These are phyloP conservation scores for Baryphthengus martii DNA, from an alignment of 2,113 vertebrate species.

Conservation along the genomic window DNA sequence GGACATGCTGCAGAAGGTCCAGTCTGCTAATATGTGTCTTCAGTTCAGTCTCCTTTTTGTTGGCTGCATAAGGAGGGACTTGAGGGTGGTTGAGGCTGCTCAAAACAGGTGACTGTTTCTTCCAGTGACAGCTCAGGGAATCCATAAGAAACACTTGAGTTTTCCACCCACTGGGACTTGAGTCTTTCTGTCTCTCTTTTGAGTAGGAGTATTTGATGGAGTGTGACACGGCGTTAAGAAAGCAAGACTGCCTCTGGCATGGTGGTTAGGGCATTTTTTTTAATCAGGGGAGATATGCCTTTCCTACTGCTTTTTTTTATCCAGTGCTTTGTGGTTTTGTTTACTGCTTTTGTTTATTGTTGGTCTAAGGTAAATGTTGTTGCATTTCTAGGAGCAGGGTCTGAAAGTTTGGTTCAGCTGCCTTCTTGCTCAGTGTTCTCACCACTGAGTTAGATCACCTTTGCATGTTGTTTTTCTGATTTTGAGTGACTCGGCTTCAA, in stretches of 20 bases:
- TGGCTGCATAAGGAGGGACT: not conserved
- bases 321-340: not conserved
- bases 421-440: not conserved
- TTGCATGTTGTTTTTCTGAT: not conserved
- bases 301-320: not conserved
- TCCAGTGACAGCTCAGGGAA: not conserved
- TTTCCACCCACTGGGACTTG: not conserved
- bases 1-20: not conserved
- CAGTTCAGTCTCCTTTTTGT: not conserved
- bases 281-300: not conserved
- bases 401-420: not conserved
- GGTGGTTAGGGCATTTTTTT: not conserved
- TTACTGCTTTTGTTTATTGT: not conserved
- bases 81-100: not conserved
- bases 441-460: not conserved
- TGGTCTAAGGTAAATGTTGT: not conserved
- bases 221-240: not conserved
- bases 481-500: not conserved
- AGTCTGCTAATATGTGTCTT: not conserved
- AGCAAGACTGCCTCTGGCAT: not conserved
- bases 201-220: not conserved
- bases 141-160: not conserved
- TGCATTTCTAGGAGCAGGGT: not conserved
- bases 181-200: not conserved
- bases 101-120: not conserved